A percentile compares a stretch with the other conserved stretches of the same genome.
These are phyloP conservation scores for Chionodraco myersi DNA, from an alignment of 2,113 vertebrate genomes.

Conservation along the genomic window DNA sequence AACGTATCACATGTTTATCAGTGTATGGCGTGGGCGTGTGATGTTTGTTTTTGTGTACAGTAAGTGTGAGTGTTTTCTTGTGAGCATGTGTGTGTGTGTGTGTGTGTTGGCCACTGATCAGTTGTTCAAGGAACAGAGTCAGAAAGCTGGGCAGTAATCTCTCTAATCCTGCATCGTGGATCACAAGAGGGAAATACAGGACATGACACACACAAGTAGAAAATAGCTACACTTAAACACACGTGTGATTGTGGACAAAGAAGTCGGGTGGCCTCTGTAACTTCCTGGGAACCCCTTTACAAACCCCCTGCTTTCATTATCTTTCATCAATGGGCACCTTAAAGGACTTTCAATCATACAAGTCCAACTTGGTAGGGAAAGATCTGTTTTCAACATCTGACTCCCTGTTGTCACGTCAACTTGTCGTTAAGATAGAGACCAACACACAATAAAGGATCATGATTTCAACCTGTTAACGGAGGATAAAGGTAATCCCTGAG, in stretches of 20 bases:
- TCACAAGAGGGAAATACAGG: slow-evolving; percentile 57
- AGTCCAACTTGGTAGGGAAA: neutral
- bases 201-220: slow-evolving; percentile 52
- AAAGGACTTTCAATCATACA: neutral
- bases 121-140: slow-evolving; percentile 32
- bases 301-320: neutral
- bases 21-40: too few species aligned
- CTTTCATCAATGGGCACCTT: neutral
- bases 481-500: slow-evolving; percentile 11
- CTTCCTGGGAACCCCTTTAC: too few species aligned
- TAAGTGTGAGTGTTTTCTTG: neutral
- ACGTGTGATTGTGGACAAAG: neutral
- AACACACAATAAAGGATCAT: neutral
- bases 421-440: neutral
- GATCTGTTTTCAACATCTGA: neutral
- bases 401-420: neutral
- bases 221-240: slow-evolving; percentile 43
- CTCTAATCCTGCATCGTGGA: slow-evolving; percentile 71
- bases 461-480: slow-evolving; percentile 1
- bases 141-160: slow-evolving; percentile 63
- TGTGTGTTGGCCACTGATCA: slow-evolving; percentile 9
- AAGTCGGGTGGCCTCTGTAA: neutral
- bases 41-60: neutral
- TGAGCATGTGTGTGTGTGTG: neutral
- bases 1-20: neutral